Percentiles rank a stretch among this genome's conserved stretches.
Conservation (phyloP, 2,888 invertebrate species). For the Mechanitis messenoides region DNA sequence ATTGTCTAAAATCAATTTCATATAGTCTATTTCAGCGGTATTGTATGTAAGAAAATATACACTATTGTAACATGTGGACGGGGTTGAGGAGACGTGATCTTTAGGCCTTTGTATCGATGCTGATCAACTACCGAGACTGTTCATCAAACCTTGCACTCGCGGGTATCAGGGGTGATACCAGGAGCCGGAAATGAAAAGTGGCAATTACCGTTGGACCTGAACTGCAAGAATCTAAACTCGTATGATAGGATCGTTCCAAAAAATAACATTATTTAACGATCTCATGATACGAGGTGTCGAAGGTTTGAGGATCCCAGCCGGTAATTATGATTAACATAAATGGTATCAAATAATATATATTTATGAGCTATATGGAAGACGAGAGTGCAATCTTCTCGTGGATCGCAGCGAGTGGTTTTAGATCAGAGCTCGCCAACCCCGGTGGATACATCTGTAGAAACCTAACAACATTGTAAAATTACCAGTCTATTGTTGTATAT, state of each 20-base stretch:
- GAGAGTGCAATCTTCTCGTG: neutral
- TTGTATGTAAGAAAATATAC: constrained; percentile 72
- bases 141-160: constrained; percentile 6
- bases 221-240: neutral
- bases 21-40: constrained; percentile 69
- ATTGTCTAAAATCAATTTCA: constrained; percentile 71
- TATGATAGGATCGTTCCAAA: too few relatives aligned
- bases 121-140: constrained; percentile 4
- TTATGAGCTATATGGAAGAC: constrained; percentile 33
- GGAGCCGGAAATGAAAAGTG: neutral
- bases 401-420: constrained; percentile 5
- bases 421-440: constrained; percentile 44
- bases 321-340: constrained; percentile 3
- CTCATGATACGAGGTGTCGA: neutral
- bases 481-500: constrained; percentile 75
- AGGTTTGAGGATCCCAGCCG: constrained; percentile 5
- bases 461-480: constrained; percentile 73
- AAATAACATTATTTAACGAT: too few relatives aligned
- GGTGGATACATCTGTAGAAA: constrained; percentile 69
- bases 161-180: neutral
- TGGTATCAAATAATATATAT: constrained; percentile 18
- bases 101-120: constrained; percentile 23
- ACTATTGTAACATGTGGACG: constrained; percentile 67
- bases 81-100: constrained; percentile 38
- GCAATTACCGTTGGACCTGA: neutral